Base-by-base conservation (phyloP, 1,140 invertebrate species). In the Anthonomus grandis region DNA sequence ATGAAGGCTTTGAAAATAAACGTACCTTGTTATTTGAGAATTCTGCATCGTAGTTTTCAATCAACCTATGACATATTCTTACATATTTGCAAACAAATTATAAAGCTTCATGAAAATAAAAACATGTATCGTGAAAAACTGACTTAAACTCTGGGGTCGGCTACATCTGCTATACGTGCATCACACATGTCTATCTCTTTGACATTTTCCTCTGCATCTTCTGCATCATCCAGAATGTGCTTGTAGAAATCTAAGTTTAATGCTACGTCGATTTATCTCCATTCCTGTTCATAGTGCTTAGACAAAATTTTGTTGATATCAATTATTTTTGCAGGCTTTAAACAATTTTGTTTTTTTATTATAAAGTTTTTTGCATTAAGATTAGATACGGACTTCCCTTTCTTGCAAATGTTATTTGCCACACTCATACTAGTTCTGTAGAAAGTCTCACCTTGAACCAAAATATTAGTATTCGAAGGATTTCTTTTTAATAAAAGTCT, bases 401-500 rank as follows among this genome's bases (percentile, higher is more conserved):
- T 51, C 24, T 51, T 51, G 37, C 31, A 51, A 15, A 51, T 31
- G 19, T 19, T 39, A 15, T 41, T 51, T n/a, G 49, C 34, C 12
- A 9, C 8, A 25, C 49, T 18, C 5, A 51, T 13, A 42, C 19
- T 19, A 15, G 13, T 22, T 6, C 34, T 18, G 22, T 51, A 51
- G 18, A 46, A 17, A n/a, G 17, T 8, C 18, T 53, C 39, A 9
- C 50, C 50, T 25, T 31, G 37, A n/a, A 44, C 24, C n/a, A 44
- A 15, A 45, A 13, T 18, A 5, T 13, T 39, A 44, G 27, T 31
- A 13, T 45, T 25, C 5, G 3, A 5, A 42, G 18, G 19, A 31
- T 27, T 19, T 53, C 39, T 44, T 53, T 18, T 53, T 23, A 53
- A 19, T 12, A 53, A 19, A 18, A 53, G 27, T 47, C 52, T 13